Evolutionary conservation across 2,888 invertebrate species (phyloP).

Genomic region (Meteorus cinctellus): DNA sequence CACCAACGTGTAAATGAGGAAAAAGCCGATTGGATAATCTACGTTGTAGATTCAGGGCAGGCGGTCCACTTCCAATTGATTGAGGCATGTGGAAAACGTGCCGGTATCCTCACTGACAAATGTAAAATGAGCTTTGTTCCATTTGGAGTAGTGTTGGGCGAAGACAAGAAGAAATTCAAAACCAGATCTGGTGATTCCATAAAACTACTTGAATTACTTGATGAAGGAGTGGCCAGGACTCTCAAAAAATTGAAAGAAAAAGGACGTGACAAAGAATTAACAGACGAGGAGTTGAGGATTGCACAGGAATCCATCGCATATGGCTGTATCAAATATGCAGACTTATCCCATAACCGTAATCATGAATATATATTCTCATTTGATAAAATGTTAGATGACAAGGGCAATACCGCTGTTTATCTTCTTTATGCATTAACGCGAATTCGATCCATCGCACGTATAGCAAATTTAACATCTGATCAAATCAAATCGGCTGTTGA

Average conservation of each 20-base stretch:
- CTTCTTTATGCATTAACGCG: conserved; percentile 95
- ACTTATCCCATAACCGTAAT: conserved; percentile 92
- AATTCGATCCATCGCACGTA: conserved; percentile 92
- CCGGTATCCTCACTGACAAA: conserved; percentile 79
- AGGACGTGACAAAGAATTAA: conserved; percentile 87
- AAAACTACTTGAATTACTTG: conserved; percentile 87
- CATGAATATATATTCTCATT: conserved; percentile 98
- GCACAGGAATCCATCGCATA: conserved; percentile 96
- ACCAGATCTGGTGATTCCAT: conserved; percentile 98
- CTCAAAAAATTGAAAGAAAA: conserved; percentile 90
- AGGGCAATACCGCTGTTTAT: conserved; percentile 99
- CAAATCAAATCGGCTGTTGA: conserved; percentile 79
- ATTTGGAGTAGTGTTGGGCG: conserved; percentile 98
- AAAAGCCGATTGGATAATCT: conserved; percentile 85
- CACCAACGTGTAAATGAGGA: conserved; percentile 89
- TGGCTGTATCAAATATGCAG: conserved; percentile 99
- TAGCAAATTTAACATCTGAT: conserved; percentile 80
- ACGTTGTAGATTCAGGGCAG: conserved; percentile 95
- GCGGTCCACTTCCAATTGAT: conserved; percentile 83
- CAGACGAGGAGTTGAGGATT: conserved; percentile 83
- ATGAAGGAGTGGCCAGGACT: conserved; percentile 91
- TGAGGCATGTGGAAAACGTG: conserved; percentile 85
- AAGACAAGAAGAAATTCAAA: conserved; percentile 99
- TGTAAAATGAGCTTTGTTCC: conserved; percentile 91
- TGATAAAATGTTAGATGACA: conserved; percentile 99